Evolutionary conservation across 2,888 invertebrate genomes (phyloP).

Genomic region (Lacanobia wlatinum): DNA sequence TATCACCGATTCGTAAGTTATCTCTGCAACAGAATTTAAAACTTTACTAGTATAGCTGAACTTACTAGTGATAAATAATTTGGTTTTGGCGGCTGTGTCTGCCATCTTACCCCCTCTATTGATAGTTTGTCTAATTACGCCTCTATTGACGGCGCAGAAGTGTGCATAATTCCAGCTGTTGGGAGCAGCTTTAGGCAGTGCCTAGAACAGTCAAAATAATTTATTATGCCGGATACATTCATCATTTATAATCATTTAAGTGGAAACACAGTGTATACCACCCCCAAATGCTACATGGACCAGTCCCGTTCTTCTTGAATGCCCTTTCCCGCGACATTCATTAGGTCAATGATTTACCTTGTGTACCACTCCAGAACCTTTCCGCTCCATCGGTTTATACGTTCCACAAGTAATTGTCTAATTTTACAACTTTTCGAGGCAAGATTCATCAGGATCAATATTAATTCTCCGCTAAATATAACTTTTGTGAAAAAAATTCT

Average conservation of each 20-base stretch:
- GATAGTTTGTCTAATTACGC: slow-evolving; percentile 30
- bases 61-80: not conserved
- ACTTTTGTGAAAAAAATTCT: no score
- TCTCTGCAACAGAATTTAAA: slow-evolving; percentile 14
- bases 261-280: no score
- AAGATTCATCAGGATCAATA: no score
- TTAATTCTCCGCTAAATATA: no score
- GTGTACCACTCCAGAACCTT: no score
- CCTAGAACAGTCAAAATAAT: slow-evolving; percentile 16
- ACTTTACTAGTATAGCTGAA: not conserved
- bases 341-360: no score
- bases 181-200: slow-evolving; percentile 18
- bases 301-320: no score
- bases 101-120: slow-evolving; percentile 27
- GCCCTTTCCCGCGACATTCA: no score
- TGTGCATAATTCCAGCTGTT: slow-evolving; percentile 42
- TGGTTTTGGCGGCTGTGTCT: not conserved
- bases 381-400: no score
- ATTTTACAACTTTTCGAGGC: no score
- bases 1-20: slow-evolving; percentile 47
- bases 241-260: not conserved
- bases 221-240: not conserved
- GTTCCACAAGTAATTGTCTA: no score
- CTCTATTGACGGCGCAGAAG: slow-evolving; percentile 36
- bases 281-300: no score